Evolutionary conservation across 2,113 vertebrate species (phyloP), one percentile per base, ranked within the genome.

Genomic region (Thamnophis sirtalis): DNA sequence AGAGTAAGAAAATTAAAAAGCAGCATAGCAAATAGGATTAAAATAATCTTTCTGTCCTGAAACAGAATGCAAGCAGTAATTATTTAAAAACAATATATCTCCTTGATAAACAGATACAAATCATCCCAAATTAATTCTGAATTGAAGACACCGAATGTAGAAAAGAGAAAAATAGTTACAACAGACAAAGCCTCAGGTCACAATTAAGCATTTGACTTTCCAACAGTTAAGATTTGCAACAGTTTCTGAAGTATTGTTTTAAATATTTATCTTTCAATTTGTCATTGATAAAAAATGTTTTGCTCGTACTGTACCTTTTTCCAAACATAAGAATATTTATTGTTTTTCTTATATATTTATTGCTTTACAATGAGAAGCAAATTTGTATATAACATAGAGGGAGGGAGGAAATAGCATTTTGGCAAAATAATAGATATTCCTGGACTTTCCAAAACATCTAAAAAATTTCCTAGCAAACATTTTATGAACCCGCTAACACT

Each of bases 1-100:
- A 97, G 92, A 94, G 95, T 97, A 97, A 97, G 95, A 92, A 97
- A 95, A 92, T 89, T 89, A 92, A 92, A 56, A 89, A 95, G 93
- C 90, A 96, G 85, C 73, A 94, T 96, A 96, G 89, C 90, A 95
- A 95, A 63, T 91, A 92, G 9, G 88, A 53, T 56, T 93, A 94
- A 95, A 17, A 50, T 93, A n/a, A 93, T 38, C 17, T 94, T 90
- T 88, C 9, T 28, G 85, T 48, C 11, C 33, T 80, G 73, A 80
- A 80, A 80, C 73, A 80, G 33, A 80, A 80, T 80, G 19, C 73
- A 80, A 89, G 49, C 33, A 88, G 2, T 85, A 17, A 89, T 80
- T 50, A 50, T 56, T 49, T 38, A 56, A 54, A 49, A 28, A 58
- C 5, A 24, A 48, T 49, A n/a, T 93, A 90, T 0, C 92, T 60